Percentiles rank a stretch among this genome's conserved stretches.
Evolutionary conservation across 2,888 invertebrate species (phyloP).

Genomic region (Netelia virgata): DNA sequence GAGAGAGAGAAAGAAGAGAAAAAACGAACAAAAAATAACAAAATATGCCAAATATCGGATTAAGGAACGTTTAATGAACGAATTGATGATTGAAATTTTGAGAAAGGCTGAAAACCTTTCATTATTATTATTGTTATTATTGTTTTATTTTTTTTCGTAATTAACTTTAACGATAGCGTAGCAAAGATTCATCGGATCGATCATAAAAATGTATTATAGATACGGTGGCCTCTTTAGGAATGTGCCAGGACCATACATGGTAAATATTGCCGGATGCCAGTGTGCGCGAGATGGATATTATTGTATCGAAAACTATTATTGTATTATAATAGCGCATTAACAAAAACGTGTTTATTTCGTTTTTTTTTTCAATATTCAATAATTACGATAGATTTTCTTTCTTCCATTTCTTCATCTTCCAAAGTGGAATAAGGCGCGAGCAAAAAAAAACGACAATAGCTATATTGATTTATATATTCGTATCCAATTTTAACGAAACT

Average conservation of each 20-base stretch:
- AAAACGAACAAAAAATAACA: slow-evolving; percentile 26
- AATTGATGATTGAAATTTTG: slow-evolving; percentile 36
- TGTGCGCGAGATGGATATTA: slow-evolving; percentile 35
- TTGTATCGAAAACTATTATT: slow-evolving; percentile 38
- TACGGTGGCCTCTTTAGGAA: slow-evolving; percentile 54
- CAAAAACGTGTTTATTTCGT: slow-evolving; percentile 19
- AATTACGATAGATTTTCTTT: neutral
- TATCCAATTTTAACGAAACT: neutral
- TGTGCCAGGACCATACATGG: slow-evolving; percentile 68
- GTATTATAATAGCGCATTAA: slow-evolving; percentile 18
- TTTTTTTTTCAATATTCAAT: slow-evolving; percentile 2
- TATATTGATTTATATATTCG: slow-evolving; percentile 47
- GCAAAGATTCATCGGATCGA: slow-evolving; percentile 34
- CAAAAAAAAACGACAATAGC: slow-evolving; percentile 37
- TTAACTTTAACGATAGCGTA: slow-evolving; percentile 22
- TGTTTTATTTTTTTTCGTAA: slow-evolving; percentile 23
- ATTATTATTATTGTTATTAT: too few relatives aligned
- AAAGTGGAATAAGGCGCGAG: slow-evolving; percentile 27
- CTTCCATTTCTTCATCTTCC: slow-evolving; percentile 44
- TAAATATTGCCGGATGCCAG: slow-evolving; percentile 52
- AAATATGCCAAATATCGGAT: slow-evolving; percentile 51
- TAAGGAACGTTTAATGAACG: slow-evolving; percentile 30
- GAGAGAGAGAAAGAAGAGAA: neutral
- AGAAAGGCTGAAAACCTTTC: slow-evolving; percentile 6
- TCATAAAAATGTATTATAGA: slow-evolving; percentile 42